Percentiles rank a stretch among this genome's conserved stretches.
Evolutionary conservation across 2,888 invertebrate species (phyloP).

Genomic region (Tachystola acroxantha): DNA sequence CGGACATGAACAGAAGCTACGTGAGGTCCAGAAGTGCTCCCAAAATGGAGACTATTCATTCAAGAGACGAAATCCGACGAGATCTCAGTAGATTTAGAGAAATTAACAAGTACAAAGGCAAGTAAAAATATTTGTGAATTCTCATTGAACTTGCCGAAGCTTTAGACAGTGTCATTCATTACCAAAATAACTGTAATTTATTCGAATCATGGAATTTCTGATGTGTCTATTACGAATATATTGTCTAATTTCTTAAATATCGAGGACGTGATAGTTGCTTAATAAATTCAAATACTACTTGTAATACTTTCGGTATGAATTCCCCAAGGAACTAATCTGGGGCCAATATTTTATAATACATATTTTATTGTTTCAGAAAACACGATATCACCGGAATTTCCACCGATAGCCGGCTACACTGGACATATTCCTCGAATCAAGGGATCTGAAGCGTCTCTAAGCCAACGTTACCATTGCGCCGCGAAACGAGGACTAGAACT

Average conservation of each 20-base stretch:
- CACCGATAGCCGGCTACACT: constrained; percentile 85
- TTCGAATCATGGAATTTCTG: too few species aligned
- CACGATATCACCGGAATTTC: constrained; percentile 81
- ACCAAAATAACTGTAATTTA: too few species aligned
- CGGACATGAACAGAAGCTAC: constrained; percentile 62
- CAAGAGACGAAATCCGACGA: constrained; percentile 73
- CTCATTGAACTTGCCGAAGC: too few species aligned
- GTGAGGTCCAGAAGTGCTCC: constrained; percentile 74
- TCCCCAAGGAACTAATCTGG: constrained; percentile 15
- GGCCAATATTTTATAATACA: constrained; percentile 7
- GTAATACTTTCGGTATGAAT: too few species aligned
- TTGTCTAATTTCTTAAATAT: too few species aligned
- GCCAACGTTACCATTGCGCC: constrained; percentile 82
- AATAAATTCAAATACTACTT: too few species aligned
- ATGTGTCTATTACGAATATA: too few species aligned
- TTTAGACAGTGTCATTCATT: too few species aligned
- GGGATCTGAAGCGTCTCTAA: constrained; percentile 82
- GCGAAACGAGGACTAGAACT: constrained; percentile 81
- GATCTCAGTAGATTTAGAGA: constrained; percentile 71
- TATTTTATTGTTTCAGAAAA: constrained; percentile 62
- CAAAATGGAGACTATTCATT: constrained; percentile 76
- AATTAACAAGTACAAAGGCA: constrained; percentile 76
- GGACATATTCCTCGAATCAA: constrained; percentile 84
- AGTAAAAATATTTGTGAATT: constrained; percentile 7
- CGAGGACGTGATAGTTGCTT: too few species aligned